Conservation (phyloP, 2,797 vertebrate species). For the Malurus splendens region DNA sequence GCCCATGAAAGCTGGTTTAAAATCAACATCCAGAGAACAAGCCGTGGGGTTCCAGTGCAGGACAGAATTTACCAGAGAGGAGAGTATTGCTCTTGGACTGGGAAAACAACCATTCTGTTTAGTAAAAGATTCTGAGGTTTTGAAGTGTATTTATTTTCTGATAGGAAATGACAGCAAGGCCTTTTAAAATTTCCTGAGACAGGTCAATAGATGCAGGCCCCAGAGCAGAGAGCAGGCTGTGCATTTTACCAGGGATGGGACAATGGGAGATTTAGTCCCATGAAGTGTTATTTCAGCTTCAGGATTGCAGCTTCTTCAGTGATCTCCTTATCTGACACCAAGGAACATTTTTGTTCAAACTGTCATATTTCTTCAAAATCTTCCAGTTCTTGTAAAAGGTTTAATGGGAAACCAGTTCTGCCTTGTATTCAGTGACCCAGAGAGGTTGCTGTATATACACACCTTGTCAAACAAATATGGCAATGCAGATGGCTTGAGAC, state of each 20-base stretch:
- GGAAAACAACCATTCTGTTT: conserved; percentile 16
- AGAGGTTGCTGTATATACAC: conserved; percentile 10
- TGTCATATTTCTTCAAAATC: background rate
- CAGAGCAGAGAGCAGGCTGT: background rate
- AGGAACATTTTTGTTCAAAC: background rate
- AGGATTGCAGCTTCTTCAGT: background rate
- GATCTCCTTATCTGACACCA: background rate
- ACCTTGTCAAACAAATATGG: conserved; percentile 45
- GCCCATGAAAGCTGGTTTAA: conserved; percentile 30
- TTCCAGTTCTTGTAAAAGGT: background rate
- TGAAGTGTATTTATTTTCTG: conserved; percentile 32
- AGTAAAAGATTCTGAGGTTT: conserved; percentile 9
- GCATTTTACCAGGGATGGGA: background rate
- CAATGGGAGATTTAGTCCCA: background rate
- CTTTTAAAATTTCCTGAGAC: background rate
- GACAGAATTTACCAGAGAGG: background rate
- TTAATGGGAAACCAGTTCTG: background rate
- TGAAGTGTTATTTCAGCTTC: background rate
- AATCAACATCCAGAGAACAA: conserved; percentile 38
- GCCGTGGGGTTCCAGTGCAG: conserved; percentile 19
- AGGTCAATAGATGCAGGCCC: background rate
- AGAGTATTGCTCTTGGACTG: conserved; percentile 45
- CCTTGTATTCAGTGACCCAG: conserved; percentile 4
- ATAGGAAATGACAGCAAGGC: conserved; percentile 1
- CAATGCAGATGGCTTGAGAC: conserved; percentile 36